Conservation (phyloP, 1,140 invertebrate genomes). For the Zophobas atratus region DNA sequence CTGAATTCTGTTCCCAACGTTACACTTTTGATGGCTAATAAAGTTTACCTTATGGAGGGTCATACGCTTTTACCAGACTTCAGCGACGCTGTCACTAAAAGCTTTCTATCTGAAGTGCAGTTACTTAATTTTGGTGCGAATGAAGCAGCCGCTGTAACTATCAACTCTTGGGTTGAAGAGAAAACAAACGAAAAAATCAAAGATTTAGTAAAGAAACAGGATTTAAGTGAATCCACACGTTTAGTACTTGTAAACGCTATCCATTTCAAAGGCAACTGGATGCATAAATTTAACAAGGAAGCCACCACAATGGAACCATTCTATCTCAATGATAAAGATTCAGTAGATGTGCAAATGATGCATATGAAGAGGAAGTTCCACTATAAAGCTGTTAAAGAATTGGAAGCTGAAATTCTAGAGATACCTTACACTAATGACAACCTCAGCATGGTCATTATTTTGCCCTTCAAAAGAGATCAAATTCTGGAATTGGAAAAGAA, state of each 20-base stretch:
- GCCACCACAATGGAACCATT: conserved; percentile 69
- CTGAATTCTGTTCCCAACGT: conserved; percentile 68
- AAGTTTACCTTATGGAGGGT: conserved; percentile 72
- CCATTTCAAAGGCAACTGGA: conserved; percentile 68
- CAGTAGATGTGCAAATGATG: conserved; percentile 78
- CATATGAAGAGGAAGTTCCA: conserved; percentile 70
- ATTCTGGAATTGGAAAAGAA: conserved; percentile 65
- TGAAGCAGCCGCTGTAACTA: conserved; percentile 67
- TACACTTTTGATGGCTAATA: conserved; percentile 76
- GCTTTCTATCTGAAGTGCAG: conserved; percentile 70
- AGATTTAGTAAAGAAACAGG: conserved; percentile 74
- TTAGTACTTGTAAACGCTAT: conserved; percentile 85
- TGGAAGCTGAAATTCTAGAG: conserved; percentile 73
- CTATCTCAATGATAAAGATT: conserved; percentile 65
- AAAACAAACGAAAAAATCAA: conserved; percentile 83
- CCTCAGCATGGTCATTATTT: conserved; percentile 76
- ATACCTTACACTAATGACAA: conserved; percentile 74
- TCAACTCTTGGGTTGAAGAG: conserved; percentile 82
- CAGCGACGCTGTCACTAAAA: conserved; percentile 54
- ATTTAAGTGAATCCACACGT: conserved; percentile 71
- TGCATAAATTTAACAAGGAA: conserved; percentile 72
- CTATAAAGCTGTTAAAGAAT: conserved; percentile 69
- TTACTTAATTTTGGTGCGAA: conserved; percentile 71
- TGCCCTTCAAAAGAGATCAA: conserved; percentile 75
- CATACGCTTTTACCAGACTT: conserved; percentile 70